Conservation (phyloP, 1,140 invertebrate genomes). For the Trachelipus rathkii region DNA sequence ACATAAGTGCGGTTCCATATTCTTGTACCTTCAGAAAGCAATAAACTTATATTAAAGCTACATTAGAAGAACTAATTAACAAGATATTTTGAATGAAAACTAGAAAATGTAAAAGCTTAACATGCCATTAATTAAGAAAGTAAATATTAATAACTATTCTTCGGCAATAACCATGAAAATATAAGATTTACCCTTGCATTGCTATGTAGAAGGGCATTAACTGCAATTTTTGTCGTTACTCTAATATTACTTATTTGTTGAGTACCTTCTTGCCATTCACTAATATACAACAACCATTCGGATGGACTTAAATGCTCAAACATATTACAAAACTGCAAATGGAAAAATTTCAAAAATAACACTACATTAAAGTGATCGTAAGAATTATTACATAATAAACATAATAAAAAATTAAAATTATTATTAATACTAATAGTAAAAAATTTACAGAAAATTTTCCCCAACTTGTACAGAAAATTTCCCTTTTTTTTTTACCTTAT, state of each 20-base stretch:
- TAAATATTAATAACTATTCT: too few species aligned
- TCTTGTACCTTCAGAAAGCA: conserved; percentile 61
- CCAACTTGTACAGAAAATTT: too few species aligned
- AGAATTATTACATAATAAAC: too few species aligned
- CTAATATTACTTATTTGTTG: conserved; percentile 78
- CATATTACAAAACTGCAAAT: conserved; percentile 74
- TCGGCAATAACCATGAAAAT: not conserved
- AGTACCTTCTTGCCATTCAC: conserved; percentile 71
- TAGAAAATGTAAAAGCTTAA: too few species aligned
- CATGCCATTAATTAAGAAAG: too few species aligned
- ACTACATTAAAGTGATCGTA: too few species aligned
- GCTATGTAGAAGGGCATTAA: conserved; percentile 60
- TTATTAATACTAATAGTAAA: too few species aligned
- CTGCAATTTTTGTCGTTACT: conserved; percentile 83
- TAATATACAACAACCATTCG: conserved; percentile 89
- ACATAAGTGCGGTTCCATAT: conserved; percentile 76
- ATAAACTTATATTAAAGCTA: conserved; percentile 56
- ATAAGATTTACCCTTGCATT: conserved; percentile 36
- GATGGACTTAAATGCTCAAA: conserved; percentile 83
- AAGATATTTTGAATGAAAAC: not conserved
- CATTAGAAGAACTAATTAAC: not conserved
- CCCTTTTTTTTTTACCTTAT: too few species aligned
- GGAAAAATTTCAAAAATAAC: too few species aligned
- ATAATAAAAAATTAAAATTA: too few species aligned
- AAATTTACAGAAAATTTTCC: too few species aligned